A percentile compares a stretch with the other conserved stretches of the same genome.
Conservation (phyloP, 2,113 vertebrate species). For the Cnemophilus loriae region DNA sequence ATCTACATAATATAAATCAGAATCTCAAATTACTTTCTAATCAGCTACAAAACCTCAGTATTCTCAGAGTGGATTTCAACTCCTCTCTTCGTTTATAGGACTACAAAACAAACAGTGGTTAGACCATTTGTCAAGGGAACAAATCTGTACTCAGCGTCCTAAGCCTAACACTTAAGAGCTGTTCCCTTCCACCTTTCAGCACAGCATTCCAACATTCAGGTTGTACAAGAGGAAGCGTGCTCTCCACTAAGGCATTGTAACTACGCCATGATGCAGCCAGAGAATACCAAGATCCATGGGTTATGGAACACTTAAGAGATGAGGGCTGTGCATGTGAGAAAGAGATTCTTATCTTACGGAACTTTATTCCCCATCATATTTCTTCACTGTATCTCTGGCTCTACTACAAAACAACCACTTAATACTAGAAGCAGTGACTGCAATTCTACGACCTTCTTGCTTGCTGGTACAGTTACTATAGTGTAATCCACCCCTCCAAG, state of each 20-base stretch:
- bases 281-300: not conserved
- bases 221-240: not conserved
- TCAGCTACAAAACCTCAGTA: not conserved
- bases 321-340: not conserved
- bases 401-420: not conserved
- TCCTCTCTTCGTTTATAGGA: not conserved
- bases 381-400: not conserved
- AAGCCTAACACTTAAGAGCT: not conserved
- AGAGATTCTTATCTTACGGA: not conserved
- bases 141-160: not conserved
- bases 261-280: not conserved
- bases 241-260: not conserved
- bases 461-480: not conserved
- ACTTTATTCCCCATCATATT: not conserved
- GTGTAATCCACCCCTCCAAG: not conserved
- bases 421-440: not conserved
- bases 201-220: not conserved
- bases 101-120: not conserved
- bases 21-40: not conserved
- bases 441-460: not conserved
- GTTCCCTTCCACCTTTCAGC: not conserved
- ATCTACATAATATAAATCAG: not conserved
- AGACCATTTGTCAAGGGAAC: not conserved
- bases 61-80: not conserved
- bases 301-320: not conserved